Conservation (phyloP, 2,113 vertebrate species). For the Gracilinanus agilis region DNA sequence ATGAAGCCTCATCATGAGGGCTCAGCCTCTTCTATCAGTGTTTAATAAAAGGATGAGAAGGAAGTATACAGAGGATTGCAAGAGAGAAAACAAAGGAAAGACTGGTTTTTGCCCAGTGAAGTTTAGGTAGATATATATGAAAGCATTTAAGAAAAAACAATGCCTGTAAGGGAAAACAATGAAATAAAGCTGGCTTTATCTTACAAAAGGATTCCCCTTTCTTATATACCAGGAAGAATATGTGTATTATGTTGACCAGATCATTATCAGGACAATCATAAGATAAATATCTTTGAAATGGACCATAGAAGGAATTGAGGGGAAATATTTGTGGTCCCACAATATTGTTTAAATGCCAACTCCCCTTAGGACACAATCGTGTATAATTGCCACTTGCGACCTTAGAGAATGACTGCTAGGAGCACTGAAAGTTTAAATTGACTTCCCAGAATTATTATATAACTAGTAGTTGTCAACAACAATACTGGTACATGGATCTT, state of each 20-base stretch:
- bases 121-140: not conserved
- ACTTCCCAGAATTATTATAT: not conserved
- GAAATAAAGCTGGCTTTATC: not conserved
- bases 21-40: constrained; percentile 28
- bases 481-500: not conserved
- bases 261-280: not conserved
- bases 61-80: not conserved
- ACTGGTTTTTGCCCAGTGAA: not conserved
- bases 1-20: not conserved
- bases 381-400: not conserved
- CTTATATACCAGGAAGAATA: not conserved
- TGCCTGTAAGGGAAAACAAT: not conserved
- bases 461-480: not conserved
- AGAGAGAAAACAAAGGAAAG: not conserved
- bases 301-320: not conserved
- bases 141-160: not conserved
- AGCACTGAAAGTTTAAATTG: not conserved
- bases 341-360: not conserved
- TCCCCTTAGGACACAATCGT: not conserved
- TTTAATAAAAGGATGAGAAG: not conserved
- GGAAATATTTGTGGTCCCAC: not conserved
- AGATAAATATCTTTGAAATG: not conserved
- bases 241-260: not conserved
- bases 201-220: not conserved
- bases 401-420: not conserved